phyloP scores from a whole-genome alignment of 2,113 vertebrate species.

The Amblyornis subalaris region DNA sequence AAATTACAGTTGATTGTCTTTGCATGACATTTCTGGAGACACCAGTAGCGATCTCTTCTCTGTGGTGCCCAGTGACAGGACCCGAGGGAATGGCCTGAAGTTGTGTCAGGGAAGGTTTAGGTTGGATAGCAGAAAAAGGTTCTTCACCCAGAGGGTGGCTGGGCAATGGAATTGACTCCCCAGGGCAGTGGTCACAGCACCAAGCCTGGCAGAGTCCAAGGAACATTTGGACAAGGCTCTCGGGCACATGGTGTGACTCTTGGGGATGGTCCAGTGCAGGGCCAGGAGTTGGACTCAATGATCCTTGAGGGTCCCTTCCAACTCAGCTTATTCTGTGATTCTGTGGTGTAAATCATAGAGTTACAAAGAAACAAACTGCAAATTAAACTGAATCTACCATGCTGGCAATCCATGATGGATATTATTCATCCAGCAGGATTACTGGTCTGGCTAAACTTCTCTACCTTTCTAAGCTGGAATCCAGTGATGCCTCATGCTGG shows the following conservation, averaged over 20 bases:
- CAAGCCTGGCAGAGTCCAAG: accelerated
- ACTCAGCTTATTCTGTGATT: not conserved
- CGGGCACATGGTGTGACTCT: accelerated
- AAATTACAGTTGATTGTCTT: not conserved
- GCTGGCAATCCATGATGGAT: not conserved
- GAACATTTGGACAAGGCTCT: not conserved
- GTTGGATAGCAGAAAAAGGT: not conserved
- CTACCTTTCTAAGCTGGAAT: not conserved
- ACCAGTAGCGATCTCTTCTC: accelerated
- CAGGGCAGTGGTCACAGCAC: not conserved
- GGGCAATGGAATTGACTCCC: not conserved
- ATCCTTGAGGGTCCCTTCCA: not conserved
- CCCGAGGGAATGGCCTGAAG: not conserved
- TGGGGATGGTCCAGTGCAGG: not conserved
- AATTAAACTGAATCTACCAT: not conserved
- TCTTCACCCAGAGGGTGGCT: accelerated
- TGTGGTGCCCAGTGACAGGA: not conserved
- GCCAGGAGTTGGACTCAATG: not conserved
- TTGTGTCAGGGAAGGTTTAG: not conserved
- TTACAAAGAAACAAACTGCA: not conserved
- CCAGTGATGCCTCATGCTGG: not conserved
- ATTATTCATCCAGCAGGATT: not conserved
- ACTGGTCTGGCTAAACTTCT: not conserved
- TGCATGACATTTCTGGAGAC: not conserved
- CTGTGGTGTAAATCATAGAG: not conserved